A percentile compares a stretch with the other conserved stretches of the same genome.
These are phyloP conservation scores for Cyclophora punctaria DNA, from an alignment of 2,888 invertebrate genomes.

Conservation along the genomic window DNA sequence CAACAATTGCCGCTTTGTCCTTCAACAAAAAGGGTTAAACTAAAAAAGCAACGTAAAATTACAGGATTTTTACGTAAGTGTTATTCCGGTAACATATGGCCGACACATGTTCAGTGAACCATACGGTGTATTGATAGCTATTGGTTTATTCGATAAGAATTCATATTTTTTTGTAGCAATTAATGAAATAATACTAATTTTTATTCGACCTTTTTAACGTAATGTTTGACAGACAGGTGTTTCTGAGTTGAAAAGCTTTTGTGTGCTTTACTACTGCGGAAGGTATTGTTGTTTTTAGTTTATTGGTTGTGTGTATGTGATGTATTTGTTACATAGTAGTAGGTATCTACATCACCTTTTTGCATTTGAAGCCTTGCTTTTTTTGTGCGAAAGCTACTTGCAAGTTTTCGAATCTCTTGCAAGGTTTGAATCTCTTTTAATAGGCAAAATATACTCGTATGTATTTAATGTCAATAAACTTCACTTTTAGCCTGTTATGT, in stretches of 20 bases:
- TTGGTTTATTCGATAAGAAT: conserved; percentile 18
- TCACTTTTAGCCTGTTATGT: no score
- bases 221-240: conserved; percentile 1
- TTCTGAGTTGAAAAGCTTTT: neutral
- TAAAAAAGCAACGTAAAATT: conserved; percentile 48
- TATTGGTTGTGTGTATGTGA: neutral
- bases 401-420: no score
- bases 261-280: conserved; percentile 1
- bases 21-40: conserved; percentile 52
- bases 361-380: no score
- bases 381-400: no score
- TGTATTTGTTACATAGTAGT: no score
- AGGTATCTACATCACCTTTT: no score
- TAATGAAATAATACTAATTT: conserved; percentile 1
- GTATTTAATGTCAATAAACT: no score
- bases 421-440: no score
- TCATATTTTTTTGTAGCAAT: conserved; percentile 4
- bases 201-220: neutral
- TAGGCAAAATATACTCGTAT: no score
- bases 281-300: conserved; percentile 1
- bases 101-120: conserved; percentile 59
- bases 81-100: conserved; percentile 49
- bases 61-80: conserved; percentile 50
- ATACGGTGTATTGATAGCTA: conserved; percentile 52
- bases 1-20: conserved; percentile 48